Conservation (phyloP, 2,888 invertebrate species). For the Salpingus planirostris region DNA sequence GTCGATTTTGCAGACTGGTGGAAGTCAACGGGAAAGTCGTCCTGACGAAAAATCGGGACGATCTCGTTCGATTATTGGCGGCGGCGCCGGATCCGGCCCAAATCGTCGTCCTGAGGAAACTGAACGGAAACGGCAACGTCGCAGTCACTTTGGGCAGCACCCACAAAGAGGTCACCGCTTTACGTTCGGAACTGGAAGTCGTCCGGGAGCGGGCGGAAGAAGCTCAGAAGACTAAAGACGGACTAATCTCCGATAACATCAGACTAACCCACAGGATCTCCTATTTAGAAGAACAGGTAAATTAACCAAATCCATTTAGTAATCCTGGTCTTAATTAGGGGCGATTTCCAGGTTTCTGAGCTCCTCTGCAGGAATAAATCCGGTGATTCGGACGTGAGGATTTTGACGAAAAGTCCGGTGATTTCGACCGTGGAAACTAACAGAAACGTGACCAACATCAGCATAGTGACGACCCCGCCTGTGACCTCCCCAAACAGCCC, state of each 20-base stretch:
- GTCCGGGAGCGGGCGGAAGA: slow-evolving; percentile 54
- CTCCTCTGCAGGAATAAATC: slow-evolving; percentile 43
- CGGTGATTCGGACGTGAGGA: slow-evolving; percentile 25
- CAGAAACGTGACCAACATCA: slow-evolving; percentile 63
- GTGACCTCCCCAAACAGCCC: slow-evolving; percentile 36
- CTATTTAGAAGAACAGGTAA: slow-evolving; percentile 81
- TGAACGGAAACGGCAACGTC: slow-evolving; percentile 28
- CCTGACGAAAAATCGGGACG: slow-evolving; percentile 59
- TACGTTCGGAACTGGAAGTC: slow-evolving; percentile 51
- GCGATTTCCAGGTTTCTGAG: slow-evolving; percentile 35
- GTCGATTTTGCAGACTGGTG: slow-evolving; percentile 56
- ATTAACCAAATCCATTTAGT: no score
- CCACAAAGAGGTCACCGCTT: slow-evolving; percentile 45
- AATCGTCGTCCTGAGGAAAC: slow-evolving; percentile 51
- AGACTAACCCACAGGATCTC: slow-evolving; percentile 80
- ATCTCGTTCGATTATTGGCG: slow-evolving; percentile 57
- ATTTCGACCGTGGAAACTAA: slow-evolving; percentile 48
- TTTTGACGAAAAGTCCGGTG: slow-evolving; percentile 30
- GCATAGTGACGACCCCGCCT: slow-evolving; percentile 53
- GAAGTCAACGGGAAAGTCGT: slow-evolving; percentile 76
- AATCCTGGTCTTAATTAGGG: no score
- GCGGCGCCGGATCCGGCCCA: slow-evolving; percentile 54
- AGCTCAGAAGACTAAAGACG: slow-evolving; percentile 54
- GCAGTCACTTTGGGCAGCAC: slow-evolving; percentile 10
- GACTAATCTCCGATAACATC: slow-evolving; percentile 67